Evolutionary conservation across 2,888 invertebrate species (phyloP).

Genomic region (Catocala fraxini): DNA sequence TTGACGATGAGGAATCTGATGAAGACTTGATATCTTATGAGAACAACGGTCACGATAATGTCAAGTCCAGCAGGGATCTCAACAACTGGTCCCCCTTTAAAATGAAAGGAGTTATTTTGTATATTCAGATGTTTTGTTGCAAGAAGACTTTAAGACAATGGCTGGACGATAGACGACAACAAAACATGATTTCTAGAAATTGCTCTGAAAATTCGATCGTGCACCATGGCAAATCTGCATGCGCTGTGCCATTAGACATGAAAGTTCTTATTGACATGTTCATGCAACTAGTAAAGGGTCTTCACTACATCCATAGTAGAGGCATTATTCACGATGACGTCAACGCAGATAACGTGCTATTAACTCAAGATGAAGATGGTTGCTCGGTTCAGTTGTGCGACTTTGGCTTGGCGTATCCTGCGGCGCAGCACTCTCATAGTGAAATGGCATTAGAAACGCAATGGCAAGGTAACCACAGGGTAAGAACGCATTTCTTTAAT

Average conservation of each 20-base stretch:
- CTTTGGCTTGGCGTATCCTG: slow-evolving; percentile 92
- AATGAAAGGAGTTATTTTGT: slow-evolving; percentile 90
- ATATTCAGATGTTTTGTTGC: slow-evolving; percentile 95
- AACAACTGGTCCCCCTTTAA: slow-evolving; percentile 81
- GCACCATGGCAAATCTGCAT: slow-evolving; percentile 63
- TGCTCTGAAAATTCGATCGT: slow-evolving; percentile 70
- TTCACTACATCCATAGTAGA: slow-evolving; percentile 93
- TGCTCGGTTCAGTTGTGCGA: slow-evolving; percentile 92
- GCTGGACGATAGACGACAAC: slow-evolving; percentile 89
- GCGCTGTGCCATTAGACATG: slow-evolving; percentile 60
- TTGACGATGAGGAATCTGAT: slow-evolving; percentile 65
- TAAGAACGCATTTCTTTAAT: too few species aligned
- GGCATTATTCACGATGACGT: slow-evolving; percentile 94
- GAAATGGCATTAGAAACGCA: slow-evolving; percentile 92
- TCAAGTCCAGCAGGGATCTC: slow-evolving; percentile 67
- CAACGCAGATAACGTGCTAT: slow-evolving; percentile 93
- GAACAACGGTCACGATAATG: slow-evolving; percentile 73
- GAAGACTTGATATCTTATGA: slow-evolving; percentile 62
- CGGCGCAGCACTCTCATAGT: slow-evolving; percentile 89
- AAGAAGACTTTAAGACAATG: slow-evolving; percentile 92
- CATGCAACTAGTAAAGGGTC: slow-evolving; percentile 90
- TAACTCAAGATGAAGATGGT: slow-evolving; percentile 86
- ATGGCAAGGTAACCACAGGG: too few species aligned
- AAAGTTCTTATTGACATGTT: slow-evolving; percentile 89
- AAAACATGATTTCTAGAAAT: slow-evolving; percentile 63